Conservation (phyloP, 2,113 vertebrate species). For the Vombatus ursinus region DNA sequence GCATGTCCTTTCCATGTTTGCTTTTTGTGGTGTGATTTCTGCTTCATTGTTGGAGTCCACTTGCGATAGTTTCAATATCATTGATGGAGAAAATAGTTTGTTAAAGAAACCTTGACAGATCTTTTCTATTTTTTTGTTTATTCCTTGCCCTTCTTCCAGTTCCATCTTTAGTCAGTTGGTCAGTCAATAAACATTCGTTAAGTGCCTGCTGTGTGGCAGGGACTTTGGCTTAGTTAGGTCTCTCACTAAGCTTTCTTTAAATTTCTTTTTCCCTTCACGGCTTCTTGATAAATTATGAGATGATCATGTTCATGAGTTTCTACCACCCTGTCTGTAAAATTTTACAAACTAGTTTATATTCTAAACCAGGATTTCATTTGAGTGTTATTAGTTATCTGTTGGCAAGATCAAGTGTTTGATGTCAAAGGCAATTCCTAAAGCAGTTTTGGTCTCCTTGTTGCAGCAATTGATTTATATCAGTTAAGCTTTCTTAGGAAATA, state of each 20-base stretch:
- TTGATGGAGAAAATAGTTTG: neutral
- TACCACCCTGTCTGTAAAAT: neutral
- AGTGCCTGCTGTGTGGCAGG: neutral
- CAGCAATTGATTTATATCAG: neutral
- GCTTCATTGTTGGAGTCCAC: neutral
- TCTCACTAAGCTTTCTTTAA: neutral
- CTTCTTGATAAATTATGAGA: neutral
- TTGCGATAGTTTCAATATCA: neutral
- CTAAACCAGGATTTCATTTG: neutral
- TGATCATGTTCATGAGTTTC: neutral
- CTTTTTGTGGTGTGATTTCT: neutral
- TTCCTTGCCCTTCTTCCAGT: neutral
- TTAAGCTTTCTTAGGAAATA: neutral
- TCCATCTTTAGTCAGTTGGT: neutral
- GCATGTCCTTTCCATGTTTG: neutral
- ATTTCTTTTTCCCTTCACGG: neutral
- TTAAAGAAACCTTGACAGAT: neutral
- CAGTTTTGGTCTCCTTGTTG: neutral
- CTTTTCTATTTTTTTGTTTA: neutral
- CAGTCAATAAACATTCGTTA: neutral
- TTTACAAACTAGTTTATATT: neutral
- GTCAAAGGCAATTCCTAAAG: neutral
- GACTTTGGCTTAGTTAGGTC: neutral
- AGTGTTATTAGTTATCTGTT: neutral
- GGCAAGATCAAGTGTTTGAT: neutral